Evolutionary conservation across 1,140 invertebrate species (phyloP), one percentile per base, ranked within the genome.

Genomic region (Drosophila santomea): DNA sequence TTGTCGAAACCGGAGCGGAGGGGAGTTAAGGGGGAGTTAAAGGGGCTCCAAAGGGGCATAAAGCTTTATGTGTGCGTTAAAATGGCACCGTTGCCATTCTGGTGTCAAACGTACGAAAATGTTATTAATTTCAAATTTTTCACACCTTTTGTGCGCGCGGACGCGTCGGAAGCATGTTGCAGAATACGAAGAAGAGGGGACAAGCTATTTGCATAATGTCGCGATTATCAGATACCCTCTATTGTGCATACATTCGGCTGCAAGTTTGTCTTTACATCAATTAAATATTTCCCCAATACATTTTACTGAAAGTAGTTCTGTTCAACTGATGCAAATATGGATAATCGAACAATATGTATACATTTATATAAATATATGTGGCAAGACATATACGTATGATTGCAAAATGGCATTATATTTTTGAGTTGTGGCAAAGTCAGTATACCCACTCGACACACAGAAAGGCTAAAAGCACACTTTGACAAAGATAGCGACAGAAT

Each of bases 71-170:
- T 75, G 57, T 55, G 59, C 52, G 66, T 60, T 62, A 78, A 74
- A 82, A 78, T 66, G 63, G 56, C 75, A 78, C 75, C 75, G 43
- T 52, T 67, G 80, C 76, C 32, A 3, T 32, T 32, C 66, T 83
- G 60, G 79, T 83, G 71, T 84, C 66, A 76, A 84, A 79, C 79
- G 76, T 84, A 72, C 66, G 67, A 83, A 77, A 84, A 77, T 84
- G 81, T 84, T 84, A 84, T 84, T 84, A 77, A 73, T 76, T 74
- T 84, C 79, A 80, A 77, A 80, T 84, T 84, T 77, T 76, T 80
- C 67, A 84, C 80, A 84, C 80, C 73, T 74, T 74, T 76, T 77
- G 67, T 73, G 44, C 17, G 44, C 17, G 15, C 28, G 47, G 43
- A 12, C 14, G 32, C 43, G 60, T 60, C 12, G 17, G 55, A 5